phyloP scores from a whole-genome alignment of 2,113 vertebrate genomes.

The Himantopus leucocephalus region DNA sequence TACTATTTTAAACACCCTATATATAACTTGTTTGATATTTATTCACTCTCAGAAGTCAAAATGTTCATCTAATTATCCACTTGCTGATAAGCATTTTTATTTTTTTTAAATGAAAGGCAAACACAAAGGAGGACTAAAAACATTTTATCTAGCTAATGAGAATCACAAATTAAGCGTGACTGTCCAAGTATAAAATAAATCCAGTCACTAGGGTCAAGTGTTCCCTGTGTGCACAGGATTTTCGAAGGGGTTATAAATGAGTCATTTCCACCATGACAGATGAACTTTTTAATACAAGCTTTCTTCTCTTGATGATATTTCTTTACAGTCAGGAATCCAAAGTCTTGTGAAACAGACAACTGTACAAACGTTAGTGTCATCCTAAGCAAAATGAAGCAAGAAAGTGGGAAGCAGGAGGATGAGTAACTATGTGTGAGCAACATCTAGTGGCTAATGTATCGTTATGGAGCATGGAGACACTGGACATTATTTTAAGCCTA shows the following conservation, averaged over 20 bases:
- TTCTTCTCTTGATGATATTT: not conserved
- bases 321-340: not conserved
- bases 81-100: not conserved
- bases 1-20: not conserved
- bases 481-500: not conserved
- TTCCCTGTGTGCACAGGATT: not conserved
- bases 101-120: not conserved
- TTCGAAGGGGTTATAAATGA: not conserved
- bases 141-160: not conserved
- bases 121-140: not conserved
- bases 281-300: not conserved
- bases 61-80: not conserved
- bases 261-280: not conserved
- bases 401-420: not conserved
- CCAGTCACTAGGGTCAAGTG: not conserved
- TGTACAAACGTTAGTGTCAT: not conserved
- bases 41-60: not conserved
- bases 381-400: not conserved
- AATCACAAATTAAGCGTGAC: not conserved
- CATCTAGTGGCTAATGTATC: conserved; percentile 54
- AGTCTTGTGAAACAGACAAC: not conserved
- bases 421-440: conserved; percentile 42
- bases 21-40: not conserved
- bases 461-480: not conserved
- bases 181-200: not conserved